Conservation (phyloP, 2,113 vertebrate species). For the Microcebus ravelobensis region DNA sequence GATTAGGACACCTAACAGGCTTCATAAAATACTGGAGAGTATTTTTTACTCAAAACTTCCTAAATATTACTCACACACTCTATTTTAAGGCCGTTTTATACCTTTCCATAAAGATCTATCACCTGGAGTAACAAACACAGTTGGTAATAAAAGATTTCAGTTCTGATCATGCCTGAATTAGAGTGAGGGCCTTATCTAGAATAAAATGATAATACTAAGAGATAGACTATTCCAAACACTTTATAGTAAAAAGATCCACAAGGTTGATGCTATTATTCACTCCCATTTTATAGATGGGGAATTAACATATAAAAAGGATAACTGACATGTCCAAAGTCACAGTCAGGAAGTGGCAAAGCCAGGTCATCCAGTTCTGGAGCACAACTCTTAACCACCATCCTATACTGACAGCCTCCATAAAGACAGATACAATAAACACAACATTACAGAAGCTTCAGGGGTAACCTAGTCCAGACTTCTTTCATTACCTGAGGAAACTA, state of each 20-base stretch:
- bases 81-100: background rate
- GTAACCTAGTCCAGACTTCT: background rate
- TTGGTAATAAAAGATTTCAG: background rate
- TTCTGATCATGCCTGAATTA: slow-evolving; percentile 20
- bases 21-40: background rate
- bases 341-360: background rate
- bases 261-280: background rate
- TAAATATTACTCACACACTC: background rate
- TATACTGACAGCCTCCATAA: background rate
- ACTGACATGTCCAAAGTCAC: background rate
- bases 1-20: background rate
- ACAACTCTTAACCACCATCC: background rate
- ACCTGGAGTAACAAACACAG: background rate
- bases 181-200: background rate
- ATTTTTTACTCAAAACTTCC: background rate
- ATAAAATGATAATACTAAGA: background rate
- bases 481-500: background rate
- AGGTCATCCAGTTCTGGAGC: background rate
- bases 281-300: background rate
- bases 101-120: background rate
- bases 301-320: background rate
- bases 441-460: background rate
- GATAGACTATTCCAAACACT: background rate
- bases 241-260: background rate
- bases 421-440: background rate